Conservation (phyloP, 2,113 vertebrate species). For the Anguilla rostrata region DNA sequence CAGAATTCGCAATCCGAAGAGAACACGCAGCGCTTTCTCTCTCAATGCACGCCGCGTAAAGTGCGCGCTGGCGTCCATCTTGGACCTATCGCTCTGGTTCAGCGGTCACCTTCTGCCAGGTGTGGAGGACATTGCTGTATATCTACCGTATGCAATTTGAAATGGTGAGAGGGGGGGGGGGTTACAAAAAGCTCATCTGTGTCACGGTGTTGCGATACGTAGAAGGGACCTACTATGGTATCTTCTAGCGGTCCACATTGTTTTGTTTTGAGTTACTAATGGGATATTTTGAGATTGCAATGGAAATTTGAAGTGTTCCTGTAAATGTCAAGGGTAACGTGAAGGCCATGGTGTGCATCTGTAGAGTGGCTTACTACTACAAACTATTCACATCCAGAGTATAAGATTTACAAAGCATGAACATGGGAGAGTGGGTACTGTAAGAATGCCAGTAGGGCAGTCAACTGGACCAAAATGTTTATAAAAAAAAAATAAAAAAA, state of each 20-base stretch:
- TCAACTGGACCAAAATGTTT: no score
- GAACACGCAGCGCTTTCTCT: not conserved
- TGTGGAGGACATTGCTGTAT: conserved; percentile 15
- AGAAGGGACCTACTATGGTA: not conserved
- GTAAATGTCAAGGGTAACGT: not conserved
- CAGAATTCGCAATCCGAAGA: not conserved
- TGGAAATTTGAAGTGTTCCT: not conserved
- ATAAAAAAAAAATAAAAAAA: no score
- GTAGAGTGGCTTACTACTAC: not conserved
- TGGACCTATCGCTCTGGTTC: not conserved
- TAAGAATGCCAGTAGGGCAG: no score
- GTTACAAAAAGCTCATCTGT: not conserved
- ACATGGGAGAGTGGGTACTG: not conserved
- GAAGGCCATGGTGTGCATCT: not conserved
- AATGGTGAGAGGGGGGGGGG: not conserved
- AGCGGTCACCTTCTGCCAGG: not conserved
- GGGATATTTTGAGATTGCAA: not conserved
- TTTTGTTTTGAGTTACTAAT: not conserved
- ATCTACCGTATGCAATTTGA: not conserved
- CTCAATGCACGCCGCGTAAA: not conserved
- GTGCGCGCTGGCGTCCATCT: not conserved
- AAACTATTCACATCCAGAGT: not conserved
- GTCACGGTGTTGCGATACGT: not conserved
- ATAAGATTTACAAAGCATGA: not conserved
- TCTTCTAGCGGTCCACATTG: not conserved